Base-by-base conservation (phyloP, 1,140 invertebrate species). In the Zeugodacus cucurbitae region DNA sequence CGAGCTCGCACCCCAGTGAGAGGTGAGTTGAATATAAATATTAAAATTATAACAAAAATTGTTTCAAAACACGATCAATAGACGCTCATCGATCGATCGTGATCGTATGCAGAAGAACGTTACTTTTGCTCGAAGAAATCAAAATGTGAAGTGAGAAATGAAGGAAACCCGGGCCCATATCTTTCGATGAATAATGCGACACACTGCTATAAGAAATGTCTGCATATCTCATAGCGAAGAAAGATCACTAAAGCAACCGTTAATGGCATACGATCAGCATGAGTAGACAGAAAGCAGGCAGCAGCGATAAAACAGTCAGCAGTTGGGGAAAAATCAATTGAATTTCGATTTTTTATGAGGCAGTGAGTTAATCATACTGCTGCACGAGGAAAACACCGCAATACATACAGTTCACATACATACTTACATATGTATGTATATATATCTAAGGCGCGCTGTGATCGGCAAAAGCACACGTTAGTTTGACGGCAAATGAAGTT, bases 401-500 rank as follows among this genome's bases (percentile, higher is more conserved):
- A 37, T 26, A 62, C 58, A 62, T 22, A 62, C 1, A 4, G 48
- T 17, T 8, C 10, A 48, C 8, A 48, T 11, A 78, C n/a, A 54
- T 54, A 82, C 20, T 3, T 82, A 82, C 8, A 4, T 11, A 26
- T 7, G 2, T 26, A 17, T 54, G 14, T 26, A 59, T 59, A 4
- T 74, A 8, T 74, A 29, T 82, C 20, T 10, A 48, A 82, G 8
- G 22, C 26, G 4, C 44, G n/a, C 11, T 10, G 37, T 8, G 74
- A 82, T 20, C 2, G 22, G 26, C 41, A 82, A 22, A 26, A 34
- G 17, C n/a, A 82, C 20, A 82, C 41, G 41, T 26, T 37, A 20
- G 74, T 48, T 82, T 82, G 74, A 22, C 74, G 74, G 41, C 74
- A 82, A 82, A 82, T 82, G 34, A 82, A 82, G 41, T 82, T 82